Conservation (phyloP, 2,797 vertebrate species). For the Pangasius krempfi region DNA sequence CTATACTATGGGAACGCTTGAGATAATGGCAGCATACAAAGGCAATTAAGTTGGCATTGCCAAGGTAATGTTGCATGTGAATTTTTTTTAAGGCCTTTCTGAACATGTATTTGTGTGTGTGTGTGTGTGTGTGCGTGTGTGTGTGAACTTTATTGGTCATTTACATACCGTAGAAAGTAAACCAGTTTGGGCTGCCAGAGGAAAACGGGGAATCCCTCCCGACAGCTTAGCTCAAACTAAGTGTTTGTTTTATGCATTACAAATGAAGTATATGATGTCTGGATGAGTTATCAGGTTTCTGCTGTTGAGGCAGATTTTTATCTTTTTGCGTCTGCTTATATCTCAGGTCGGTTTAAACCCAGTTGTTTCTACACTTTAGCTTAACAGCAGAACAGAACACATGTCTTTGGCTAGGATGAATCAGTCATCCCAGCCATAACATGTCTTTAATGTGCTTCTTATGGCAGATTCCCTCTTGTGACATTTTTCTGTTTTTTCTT, state of each 20-base stretch:
- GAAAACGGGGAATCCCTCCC: not conserved
- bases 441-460: not conserved
- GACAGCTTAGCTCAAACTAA: not conserved
- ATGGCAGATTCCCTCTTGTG: slow-evolving; percentile 2
- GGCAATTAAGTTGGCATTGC: not conserved
- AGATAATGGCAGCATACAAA: slow-evolving; percentile 4
- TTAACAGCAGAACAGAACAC: slow-evolving; percentile 4
- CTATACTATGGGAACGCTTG: not conserved
- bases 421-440: slow-evolving; percentile 41
- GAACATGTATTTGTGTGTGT: not conserved
- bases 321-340: slow-evolving; percentile 5
- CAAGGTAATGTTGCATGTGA: not conserved
- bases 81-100: not conserved
- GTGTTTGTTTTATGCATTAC: slow-evolving; percentile 15
- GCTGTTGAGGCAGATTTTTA: slow-evolving; percentile 9
- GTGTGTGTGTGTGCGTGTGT: not conserved
- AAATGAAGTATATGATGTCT: slow-evolving; percentile 19
- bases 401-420: slow-evolving; percentile 4
- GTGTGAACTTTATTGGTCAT: not conserved
- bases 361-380: not conserved
- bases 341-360: not conserved
- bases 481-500: not conserved
- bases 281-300: not conserved
- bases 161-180: not conserved
- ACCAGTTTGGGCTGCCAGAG: not conserved